Conservation (phyloP, 2,113 vertebrate species). For the Cairina moschata region DNA sequence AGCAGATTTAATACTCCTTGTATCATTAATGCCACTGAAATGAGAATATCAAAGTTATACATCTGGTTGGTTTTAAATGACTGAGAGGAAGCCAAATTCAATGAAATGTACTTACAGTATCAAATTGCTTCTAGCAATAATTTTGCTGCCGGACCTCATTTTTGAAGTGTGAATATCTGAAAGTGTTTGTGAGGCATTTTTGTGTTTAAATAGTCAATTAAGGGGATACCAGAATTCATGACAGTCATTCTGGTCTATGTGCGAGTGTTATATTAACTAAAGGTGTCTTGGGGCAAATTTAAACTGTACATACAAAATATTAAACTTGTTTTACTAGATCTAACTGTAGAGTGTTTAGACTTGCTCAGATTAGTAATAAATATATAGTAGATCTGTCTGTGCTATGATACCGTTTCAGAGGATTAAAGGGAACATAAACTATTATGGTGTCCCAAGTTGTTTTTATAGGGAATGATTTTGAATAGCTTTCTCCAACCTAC, state of each 20-base stretch:
- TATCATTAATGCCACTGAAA: not conserved
- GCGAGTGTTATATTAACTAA: not conserved
- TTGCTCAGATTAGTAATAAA: not conserved
- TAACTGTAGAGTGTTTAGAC: not conserved
- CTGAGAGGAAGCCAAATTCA: not conserved
- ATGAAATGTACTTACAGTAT: not conserved
- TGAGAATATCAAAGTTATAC: not conserved
- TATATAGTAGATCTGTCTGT: not conserved
- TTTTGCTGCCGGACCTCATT: not conserved
- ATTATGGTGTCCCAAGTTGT: rapidly evolving
- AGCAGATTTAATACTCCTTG: not conserved
- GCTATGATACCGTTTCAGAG: not conserved
- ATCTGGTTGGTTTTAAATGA: not conserved
- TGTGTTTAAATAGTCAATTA: not conserved
- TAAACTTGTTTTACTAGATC: not conserved
- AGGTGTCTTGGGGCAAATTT: not conserved
- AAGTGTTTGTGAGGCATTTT: not conserved
- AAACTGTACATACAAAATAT: not conserved
- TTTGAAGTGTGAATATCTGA: not conserved
- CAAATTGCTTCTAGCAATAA: not conserved
- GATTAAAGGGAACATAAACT: not conserved
- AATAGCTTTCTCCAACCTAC: not conserved
- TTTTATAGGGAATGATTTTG: not conserved
- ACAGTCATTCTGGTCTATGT: not conserved
- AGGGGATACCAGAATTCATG: not conserved